A percentile compares a stretch with the other conserved stretches of the same genome.
Conservation (phyloP, 2,797 vertebrate species). For the Setipinna tenuifilis region DNA sequence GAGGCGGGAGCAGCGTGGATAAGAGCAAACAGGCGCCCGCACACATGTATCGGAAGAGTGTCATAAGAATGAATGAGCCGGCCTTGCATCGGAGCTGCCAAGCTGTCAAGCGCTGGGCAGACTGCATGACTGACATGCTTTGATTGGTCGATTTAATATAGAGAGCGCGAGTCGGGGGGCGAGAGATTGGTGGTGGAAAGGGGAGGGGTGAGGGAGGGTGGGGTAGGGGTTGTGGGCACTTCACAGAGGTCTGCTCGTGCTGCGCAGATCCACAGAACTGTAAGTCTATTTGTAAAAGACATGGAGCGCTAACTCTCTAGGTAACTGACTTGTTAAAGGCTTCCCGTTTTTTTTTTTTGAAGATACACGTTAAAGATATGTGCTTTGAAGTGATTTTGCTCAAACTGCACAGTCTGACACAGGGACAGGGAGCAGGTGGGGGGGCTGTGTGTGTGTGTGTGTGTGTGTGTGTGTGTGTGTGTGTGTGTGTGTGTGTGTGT, state of each 20-base stretch:
- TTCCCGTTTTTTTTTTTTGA: slow-evolving; percentile 56
- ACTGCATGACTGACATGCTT: slow-evolving; percentile 81
- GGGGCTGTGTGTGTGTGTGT: neutral
- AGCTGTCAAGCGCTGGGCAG: slow-evolving; percentile 76
- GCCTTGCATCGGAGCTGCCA: slow-evolving; percentile 79
- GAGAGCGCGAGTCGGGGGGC: slow-evolving; percentile 32
- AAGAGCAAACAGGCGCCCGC: slow-evolving; percentile 45
- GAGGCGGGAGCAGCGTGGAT: slow-evolving; percentile 46
- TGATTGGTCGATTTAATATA: slow-evolving; percentile 83
- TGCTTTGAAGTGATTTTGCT: slow-evolving; percentile 54
- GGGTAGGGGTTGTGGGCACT: slow-evolving; percentile 53
- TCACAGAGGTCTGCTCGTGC: slow-evolving; percentile 68
- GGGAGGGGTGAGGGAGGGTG: slow-evolving; percentile 63
- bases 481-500: neutral
- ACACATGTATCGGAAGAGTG: slow-evolving; percentile 81
- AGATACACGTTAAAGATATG: slow-evolving; percentile 55
- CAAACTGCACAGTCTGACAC: slow-evolving; percentile 51
- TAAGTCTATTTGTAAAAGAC: slow-evolving; percentile 83
- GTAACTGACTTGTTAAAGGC: slow-evolving; percentile 78
- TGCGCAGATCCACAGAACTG: slow-evolving; percentile 71
- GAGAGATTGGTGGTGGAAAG: slow-evolving; percentile 16
- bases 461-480: too few relatives aligned
- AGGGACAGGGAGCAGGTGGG: slow-evolving; percentile 26
- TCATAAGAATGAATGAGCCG: slow-evolving; percentile 83
- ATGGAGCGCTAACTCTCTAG: slow-evolving; percentile 81